phyloP scores from a whole-genome alignment of 2,113 vertebrate species.

The Macrotus californicus region DNA sequence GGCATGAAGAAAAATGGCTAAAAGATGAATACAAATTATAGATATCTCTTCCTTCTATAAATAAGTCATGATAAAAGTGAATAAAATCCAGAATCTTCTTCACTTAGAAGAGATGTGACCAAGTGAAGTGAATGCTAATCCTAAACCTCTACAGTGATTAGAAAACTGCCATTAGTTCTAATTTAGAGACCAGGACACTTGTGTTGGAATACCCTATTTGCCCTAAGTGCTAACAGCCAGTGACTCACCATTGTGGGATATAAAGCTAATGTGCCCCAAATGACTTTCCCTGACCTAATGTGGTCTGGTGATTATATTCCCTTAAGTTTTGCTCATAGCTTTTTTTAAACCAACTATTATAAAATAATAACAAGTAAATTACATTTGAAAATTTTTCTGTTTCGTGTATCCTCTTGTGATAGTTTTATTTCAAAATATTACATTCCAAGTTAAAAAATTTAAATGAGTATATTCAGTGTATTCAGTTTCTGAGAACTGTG shows the following conservation, averaged over 20 bases:
- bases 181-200: not conserved
- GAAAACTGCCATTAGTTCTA: not conserved
- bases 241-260: not conserved
- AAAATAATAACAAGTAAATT: not conserved
- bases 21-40: not conserved
- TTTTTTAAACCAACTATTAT: not conserved
- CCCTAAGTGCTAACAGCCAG: too few species aligned
- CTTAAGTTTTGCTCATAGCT: not conserved
- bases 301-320: too few species aligned
- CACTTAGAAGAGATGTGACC: not conserved
- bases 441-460: not conserved
- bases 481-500: not conserved
- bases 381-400: not conserved
- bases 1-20: not conserved
- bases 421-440: not conserved
- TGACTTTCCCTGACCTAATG: not conserved
- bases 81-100: not conserved
- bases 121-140: not conserved
- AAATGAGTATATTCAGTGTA: not conserved
- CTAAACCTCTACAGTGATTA: not conserved
- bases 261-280: not conserved
- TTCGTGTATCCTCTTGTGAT: not conserved
- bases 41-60: not conserved
- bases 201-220: not conserved
- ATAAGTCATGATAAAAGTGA: not conserved